Base-by-base conservation (phyloP, 1,140 invertebrate genomes). In the Patella vulgata region DNA sequence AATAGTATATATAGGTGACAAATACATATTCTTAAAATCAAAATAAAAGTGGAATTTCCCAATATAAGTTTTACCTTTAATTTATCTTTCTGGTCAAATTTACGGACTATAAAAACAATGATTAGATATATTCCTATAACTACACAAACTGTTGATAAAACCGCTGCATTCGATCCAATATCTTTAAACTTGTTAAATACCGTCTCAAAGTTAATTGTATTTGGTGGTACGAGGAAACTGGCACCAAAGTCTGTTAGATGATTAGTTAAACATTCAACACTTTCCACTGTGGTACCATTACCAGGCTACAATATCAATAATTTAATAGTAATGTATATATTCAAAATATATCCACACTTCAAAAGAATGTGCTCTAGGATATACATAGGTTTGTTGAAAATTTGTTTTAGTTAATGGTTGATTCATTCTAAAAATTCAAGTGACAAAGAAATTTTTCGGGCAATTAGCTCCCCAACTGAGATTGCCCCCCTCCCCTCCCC, bases 141-240 rank as follows among this genome's bases (percentile, higher is more conserved):
- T 11, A 36, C 19, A 56, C 31, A 36, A 40, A 66, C 54, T 9
- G 53, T 57, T 19, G 36, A 28, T 39, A 75, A 69, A 8, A 72
- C 73, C 11, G 67, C 67, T 9, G 64, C 60, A 44, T 75, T 75
- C 43, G 72, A 59, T 28, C 47, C 44, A 11, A 71, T 48, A 36
- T 63, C 36, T 30, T 51, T 55, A 46, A 75, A 72, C 54, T 75
- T 75, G 17, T 28, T 40, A 61, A 85, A 86, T 1, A 87, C 84
- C 44, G 85, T 86, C 1, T 62, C 67, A 61, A 87, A 87, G 68
- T 87, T 84, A 4, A 87, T 84, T 8, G 82, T 80, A 63, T 87
- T 87, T 0, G 84, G 84, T 50, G 77, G 74, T 1, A 84, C 78
- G 60, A 86, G 83, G 59, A 85, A 85, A 46, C 59, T 66, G 21